phyloP scores from a whole-genome alignment of 2,113 vertebrate species.

The Lepidothrix coronata region DNA sequence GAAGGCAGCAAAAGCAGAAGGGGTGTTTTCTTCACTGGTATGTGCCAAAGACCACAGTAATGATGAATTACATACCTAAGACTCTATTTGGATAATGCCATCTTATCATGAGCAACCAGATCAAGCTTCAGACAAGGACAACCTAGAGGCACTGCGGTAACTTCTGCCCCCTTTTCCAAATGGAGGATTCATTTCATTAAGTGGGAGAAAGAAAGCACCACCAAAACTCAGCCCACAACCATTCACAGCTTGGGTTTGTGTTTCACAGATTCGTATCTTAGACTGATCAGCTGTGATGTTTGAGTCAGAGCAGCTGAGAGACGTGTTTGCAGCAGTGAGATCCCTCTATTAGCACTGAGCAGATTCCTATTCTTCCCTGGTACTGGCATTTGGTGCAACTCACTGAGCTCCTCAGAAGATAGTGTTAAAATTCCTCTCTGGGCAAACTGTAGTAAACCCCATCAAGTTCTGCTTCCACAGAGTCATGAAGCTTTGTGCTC shows the following conservation, averaged over 20 bases:
- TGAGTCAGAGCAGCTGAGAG: background rate
- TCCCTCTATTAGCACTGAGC: background rate
- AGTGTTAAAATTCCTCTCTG: background rate
- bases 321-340: background rate
- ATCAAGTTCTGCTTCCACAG: background rate
- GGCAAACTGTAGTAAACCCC: background rate
- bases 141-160: background rate
- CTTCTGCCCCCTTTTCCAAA: background rate
- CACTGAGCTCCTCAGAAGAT: rapidly evolving
- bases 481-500: background rate
- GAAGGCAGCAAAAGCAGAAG: background rate
- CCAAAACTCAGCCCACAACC: background rate
- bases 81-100: background rate
- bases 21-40: background rate
- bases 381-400: background rate
- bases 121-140: background rate
- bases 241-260: background rate
- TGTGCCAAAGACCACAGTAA: rapidly evolving
- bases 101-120: background rate
- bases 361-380: background rate
- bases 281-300: background rate
- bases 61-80: background rate
- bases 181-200: background rate
- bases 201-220: background rate
- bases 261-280: background rate